phyloP scores from a whole-genome alignment of 2,113 vertebrate species.

The Camarhynchus parvulus region DNA sequence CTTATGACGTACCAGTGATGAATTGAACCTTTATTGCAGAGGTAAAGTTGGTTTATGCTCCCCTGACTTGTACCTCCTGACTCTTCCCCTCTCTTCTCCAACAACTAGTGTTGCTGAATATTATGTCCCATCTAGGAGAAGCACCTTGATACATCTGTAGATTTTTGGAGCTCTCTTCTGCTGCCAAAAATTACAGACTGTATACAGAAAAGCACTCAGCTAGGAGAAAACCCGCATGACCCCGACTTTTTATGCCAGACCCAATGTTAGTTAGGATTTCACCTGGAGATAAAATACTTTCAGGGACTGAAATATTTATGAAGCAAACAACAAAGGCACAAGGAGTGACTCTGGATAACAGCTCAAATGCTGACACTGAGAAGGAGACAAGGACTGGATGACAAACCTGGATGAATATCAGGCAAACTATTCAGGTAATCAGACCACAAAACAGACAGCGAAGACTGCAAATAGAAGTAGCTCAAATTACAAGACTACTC shows the following conservation, averaged over 20 bases:
- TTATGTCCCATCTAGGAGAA: neutral
- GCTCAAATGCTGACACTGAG: accelerated
- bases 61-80: neutral
- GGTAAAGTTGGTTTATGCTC: neutral
- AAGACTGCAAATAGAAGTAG: neutral
- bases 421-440: neutral
- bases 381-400: neutral
- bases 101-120: neutral
- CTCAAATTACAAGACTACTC: neutral
- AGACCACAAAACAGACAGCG: neutral
- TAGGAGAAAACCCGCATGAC: neutral
- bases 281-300: neutral
- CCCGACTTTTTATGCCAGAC: neutral
- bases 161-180: neutral
- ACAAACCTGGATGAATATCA: neutral
- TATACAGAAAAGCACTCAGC: neutral
- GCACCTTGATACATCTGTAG: neutral
- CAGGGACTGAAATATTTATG: constrained; percentile 1
- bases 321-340: neutral
- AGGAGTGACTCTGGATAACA: neutral
- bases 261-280: neutral
- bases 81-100: neutral
- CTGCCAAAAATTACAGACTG: neutral
- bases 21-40: neutral
- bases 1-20: accelerated